Conservation (phyloP, 2,113 vertebrate genomes). For the Myrmophylax atrothorax region DNA sequence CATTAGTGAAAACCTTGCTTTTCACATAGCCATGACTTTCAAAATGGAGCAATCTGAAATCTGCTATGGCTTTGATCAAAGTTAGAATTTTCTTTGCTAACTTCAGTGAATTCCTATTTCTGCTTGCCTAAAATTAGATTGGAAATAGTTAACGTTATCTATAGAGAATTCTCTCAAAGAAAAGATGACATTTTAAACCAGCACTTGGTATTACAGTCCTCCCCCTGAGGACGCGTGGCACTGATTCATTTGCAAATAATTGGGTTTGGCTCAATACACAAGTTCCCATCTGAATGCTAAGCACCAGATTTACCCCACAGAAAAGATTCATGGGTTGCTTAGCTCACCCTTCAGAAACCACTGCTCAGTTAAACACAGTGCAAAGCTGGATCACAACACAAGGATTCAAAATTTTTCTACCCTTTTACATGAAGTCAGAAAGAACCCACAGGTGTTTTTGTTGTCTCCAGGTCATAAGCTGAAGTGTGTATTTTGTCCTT, state of each 20-base stretch:
- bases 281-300: background rate
- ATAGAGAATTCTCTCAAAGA: background rate
- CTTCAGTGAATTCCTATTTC: background rate
- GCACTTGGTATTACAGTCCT: background rate
- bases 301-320: background rate
- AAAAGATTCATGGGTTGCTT: background rate
- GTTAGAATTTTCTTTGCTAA: background rate
- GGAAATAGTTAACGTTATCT: background rate
- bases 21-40: background rate
- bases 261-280: background rate
- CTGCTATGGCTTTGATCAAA: background rate
- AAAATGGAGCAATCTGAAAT: background rate
- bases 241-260: slow-evolving; percentile 26
- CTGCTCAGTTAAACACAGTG: background rate
- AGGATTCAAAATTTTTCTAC: background rate
- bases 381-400: background rate
- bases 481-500: background rate
- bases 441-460: background rate
- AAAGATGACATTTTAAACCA: slow-evolving; percentile 16
- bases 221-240: background rate
- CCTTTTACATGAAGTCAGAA: background rate
- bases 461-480: background rate
- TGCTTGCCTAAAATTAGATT: slow-evolving; percentile 14
- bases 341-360: background rate
- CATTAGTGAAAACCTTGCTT: background rate